These are phyloP conservation scores for Eublepharis macularius DNA, from an alignment of 2,113 vertebrate species.

Conservation along the genomic window DNA sequence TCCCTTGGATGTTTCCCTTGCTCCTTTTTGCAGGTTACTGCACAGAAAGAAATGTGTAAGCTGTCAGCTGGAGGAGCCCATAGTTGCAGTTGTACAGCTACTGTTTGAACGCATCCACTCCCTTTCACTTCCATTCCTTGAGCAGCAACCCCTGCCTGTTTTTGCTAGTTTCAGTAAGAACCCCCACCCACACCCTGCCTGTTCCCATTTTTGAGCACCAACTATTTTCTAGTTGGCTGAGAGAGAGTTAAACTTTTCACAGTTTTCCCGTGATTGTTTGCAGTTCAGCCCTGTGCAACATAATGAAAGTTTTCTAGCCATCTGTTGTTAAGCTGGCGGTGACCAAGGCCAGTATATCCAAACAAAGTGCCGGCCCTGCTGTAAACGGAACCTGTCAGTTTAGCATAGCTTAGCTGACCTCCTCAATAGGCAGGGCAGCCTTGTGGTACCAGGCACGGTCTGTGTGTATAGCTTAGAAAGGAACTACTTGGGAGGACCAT, in stretches of 20 bases:
- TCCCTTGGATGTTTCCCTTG: background rate
- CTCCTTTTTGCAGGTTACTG: background rate
- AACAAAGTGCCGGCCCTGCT: conserved; percentile 88
- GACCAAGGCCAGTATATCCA: conserved; percentile 89
- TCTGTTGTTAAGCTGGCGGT: conserved; percentile 95
- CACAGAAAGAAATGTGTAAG: background rate
- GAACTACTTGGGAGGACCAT: conserved; percentile 76
- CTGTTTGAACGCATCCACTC: conserved; percentile 36
- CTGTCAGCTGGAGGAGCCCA: background rate
- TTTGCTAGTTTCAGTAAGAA: background rate
- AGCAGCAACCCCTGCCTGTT: conserved; percentile 12
- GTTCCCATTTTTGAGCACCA: conserved; percentile 22
- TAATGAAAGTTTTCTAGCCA: conserved; percentile 90
- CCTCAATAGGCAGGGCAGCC: conserved; percentile 71
- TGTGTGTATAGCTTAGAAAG: conserved; percentile 68
- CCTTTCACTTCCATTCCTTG: conserved; percentile 37
- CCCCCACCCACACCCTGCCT: background rate
- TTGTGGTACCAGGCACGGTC: conserved; percentile 86
- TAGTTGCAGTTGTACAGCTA: background rate
- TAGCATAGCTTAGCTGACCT: conserved; percentile 89
- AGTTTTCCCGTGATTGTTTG: conserved; percentile 81
- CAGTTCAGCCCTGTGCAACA: conserved; percentile 77
- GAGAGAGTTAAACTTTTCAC: conserved; percentile 80
- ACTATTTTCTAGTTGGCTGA: conserved; percentile 44
- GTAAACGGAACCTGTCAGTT: conserved; percentile 92